Base-by-base conservation (phyloP, 2,113 vertebrate species). In the Ornithorhynchus anatinus region DNA sequence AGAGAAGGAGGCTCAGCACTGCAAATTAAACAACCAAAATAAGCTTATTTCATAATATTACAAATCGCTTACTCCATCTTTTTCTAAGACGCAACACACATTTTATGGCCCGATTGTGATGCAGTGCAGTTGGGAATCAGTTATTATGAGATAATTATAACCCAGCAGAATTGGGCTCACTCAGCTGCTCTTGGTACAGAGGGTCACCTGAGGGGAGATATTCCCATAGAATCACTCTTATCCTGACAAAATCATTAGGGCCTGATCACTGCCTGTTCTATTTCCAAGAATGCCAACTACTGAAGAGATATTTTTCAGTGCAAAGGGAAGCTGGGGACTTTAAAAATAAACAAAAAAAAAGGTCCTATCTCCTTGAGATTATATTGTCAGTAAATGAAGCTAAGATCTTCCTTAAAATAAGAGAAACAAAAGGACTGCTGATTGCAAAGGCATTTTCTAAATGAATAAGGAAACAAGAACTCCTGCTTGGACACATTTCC, bases 1-100 rank as follows among this genome's bases (percentile, higher is more conserved):
- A 67, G 20, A 75, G 4, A 64, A 59, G 57, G 68, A 77, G 40
- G 61, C 64, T 77, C 87, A 86, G 81, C 64, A 74, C 79, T 78
- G 77, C 66, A 86, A 91, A 91, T 84, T 81, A 88, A 89, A 88
- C 59, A 62, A 79, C 17, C 60, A 36, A 69, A 25, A 4, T 17
- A 45, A 88, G 65, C 40, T 72, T 65, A n/a, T 51, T 84, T 72
- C 84, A 42, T 79, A 84, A 81, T 71, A 89, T 59, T 59, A 76
- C 52, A 76, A 85, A 81, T 67, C 83, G 70, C 78, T 92, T 83
- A 82, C 42, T 87, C 77, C 74, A 6, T 76, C 47, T 82, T 72
- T 63, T 78, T 62, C 54, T 70, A 52, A 77, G 69, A 89, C 59
- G 86, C 47, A 82, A 44, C 81, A 79, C 13, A 54, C 4, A 6